Base-by-base conservation (phyloP, 2,888 invertebrate species). In the Odontothrips loti region DNA sequence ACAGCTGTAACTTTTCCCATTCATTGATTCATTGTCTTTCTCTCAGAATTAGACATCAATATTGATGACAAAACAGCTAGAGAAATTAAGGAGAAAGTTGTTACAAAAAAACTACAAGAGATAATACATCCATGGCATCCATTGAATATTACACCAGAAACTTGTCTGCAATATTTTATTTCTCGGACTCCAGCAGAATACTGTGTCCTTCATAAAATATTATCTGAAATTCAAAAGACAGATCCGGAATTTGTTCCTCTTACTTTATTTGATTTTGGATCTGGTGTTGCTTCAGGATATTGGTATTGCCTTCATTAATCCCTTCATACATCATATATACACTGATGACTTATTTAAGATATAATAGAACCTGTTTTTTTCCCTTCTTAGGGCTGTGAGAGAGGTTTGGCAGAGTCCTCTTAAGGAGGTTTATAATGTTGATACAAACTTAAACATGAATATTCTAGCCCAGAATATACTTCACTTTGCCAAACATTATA, bases 191-290 rank as follows among this genome's bases (percentile, higher is more conserved):
- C 93, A 0, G 90, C 91, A 0, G 95, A 97, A 84, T 97, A 94
- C 88, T 92, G 93, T 0, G 91, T 92, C 4, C 85, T 96, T 63
- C 85, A 89, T 63, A 91, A 90, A 85, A 91, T 96, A 80, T 90
- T 97, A 75, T 89, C 90, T 79, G 96, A 97, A 89, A 93, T 97
- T 81, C 88, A 88, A 80, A 86, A 86, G 68, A 89, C 92, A 81
- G 90, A 93, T 86, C 89, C 90, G 0, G 87, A 91, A 27, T 98
- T 94, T 86, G 89, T 89, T 82, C 98, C 98, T 0, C 88, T 90
- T 82, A 91, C 92, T 82, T 90, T 96, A 84, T 94, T 97, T 84
- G 97, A 98, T 88, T 96, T 95, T 87, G 98, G 98, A 0, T 95
- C 97, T 9, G 98, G 98, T 0, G 88, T 95, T 8, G 97, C 97